Percentiles rank a stretch among this genome's conserved stretches.
phyloP scores from a whole-genome alignment of 1,140 invertebrate genomes.

The Caenorhabditis briggsae region DNA sequence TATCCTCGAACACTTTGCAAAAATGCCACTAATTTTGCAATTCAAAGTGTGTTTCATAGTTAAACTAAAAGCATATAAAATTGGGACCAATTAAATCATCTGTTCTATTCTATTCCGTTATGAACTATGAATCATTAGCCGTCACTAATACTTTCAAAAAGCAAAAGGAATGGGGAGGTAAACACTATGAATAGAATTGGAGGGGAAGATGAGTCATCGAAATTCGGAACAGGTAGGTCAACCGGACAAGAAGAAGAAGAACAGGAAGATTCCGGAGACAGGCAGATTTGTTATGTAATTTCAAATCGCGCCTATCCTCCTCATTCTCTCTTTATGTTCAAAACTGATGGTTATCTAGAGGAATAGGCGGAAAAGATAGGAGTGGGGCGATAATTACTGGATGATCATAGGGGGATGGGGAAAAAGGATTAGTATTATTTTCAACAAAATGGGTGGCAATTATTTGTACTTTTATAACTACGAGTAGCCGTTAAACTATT shows the following conservation, averaged over 20 bases:
- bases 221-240: constrained; percentile 17
- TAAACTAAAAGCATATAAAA: neutral
- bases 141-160: neutral
- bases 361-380: constrained; percentile 1
- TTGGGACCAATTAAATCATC: neutral
- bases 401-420: too few species aligned
- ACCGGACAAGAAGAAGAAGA: neutral
- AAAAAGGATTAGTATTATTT: too few species aligned
- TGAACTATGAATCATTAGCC: constrained; percentile 3
- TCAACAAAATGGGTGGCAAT: too few species aligned
- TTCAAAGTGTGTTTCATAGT: too few species aligned
- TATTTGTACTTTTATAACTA: too few species aligned
- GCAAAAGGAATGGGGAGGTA: neutral
- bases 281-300: constrained; percentile 19
- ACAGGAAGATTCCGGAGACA: neutral
- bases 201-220: constrained; percentile 19
- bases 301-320: neutral
- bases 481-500: too few species aligned
- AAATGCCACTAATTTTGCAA: too few species aligned
- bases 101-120: neutral
- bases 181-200: constrained; percentile 20
- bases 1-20: too few species aligned
- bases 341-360: constrained; percentile 50
- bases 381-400: neutral
- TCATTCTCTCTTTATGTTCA: neutral